phyloP scores from a whole-genome alignment of 2,113 vertebrate genomes.

The Psilopsiagon aymara region DNA sequence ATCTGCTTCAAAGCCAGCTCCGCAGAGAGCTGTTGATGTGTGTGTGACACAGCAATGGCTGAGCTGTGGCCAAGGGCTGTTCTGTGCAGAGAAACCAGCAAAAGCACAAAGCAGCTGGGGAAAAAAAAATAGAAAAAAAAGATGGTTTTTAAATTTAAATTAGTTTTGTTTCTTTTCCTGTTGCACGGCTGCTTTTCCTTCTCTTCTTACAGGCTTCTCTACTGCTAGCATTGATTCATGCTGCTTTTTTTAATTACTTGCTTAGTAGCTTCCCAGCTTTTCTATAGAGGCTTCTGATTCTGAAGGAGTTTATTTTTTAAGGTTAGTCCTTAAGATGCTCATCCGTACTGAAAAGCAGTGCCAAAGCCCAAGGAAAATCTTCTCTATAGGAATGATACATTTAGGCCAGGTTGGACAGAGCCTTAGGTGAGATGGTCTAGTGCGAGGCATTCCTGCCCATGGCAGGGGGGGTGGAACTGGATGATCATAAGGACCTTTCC shows the following conservation, averaged over 20 bases:
- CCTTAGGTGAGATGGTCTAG: background rate
- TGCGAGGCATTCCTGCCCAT: background rate
- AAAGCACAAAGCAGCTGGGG: background rate
- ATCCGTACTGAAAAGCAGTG: background rate
- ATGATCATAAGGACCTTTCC: background rate
- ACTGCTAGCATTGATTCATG: slow-evolving; percentile 20
- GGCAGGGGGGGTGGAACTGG: background rate
- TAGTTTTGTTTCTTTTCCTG: slow-evolving; percentile 40
- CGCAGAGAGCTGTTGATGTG: background rate
- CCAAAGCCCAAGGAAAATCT: background rate
- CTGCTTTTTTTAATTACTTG: slow-evolving; percentile 50
- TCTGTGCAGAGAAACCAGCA: background rate
- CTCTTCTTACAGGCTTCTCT: background rate
- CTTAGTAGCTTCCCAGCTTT: slow-evolving; percentile 26
- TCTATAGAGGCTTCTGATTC: slow-evolving; percentile 31
- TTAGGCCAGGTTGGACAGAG: background rate
- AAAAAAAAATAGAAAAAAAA: background rate
- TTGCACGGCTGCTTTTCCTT: background rate
- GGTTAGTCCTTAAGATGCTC: slow-evolving; percentile 33
- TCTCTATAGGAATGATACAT: background rate
- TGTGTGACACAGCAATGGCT: background rate
- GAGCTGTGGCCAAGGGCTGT: background rate
- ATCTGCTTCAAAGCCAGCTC: background rate
- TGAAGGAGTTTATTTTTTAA: slow-evolving; percentile 23
- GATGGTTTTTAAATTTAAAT: background rate